Percentiles rank a stretch among this genome's conserved stretches.
These are phyloP conservation scores for Thalassophryne amazonica DNA, from an alignment of 2,797 vertebrate species.

Conservation along the genomic window DNA sequence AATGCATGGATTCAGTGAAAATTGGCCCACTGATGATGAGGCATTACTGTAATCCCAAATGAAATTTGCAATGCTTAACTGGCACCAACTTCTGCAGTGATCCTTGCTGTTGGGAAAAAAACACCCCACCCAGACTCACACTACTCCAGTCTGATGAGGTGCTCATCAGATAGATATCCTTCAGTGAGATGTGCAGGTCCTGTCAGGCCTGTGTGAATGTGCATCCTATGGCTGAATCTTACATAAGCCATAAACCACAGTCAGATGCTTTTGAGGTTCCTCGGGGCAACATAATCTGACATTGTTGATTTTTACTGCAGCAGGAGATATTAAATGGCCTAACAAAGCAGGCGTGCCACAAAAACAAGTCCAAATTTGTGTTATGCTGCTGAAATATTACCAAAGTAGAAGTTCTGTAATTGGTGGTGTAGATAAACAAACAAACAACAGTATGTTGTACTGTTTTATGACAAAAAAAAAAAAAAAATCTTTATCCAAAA, in stretches of 20 bases:
- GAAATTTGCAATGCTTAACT: not conserved
- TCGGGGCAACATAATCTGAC: not conserved
- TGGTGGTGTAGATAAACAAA: not conserved
- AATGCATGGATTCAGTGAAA: no score
- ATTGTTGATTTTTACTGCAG: constrained; percentile 8
- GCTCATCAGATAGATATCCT: constrained; percentile 30
- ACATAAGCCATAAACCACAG: constrained; percentile 36
- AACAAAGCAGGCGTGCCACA: not conserved
- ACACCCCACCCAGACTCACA: not conserved
- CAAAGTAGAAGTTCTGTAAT: not conserved
- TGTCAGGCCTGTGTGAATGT: constrained; percentile 17
- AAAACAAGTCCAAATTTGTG: not conserved
- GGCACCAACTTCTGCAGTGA: not conserved
- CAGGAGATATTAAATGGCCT: no score
- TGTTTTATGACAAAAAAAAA: no score
- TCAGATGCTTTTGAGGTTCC: not conserved
- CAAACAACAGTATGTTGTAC: no score
- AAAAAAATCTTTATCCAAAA: no score
- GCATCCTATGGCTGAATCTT: constrained; percentile 18
- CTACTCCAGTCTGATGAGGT: constrained; percentile 36
- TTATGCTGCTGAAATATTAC: not conserved
- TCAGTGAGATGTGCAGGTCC: constrained; percentile 20
- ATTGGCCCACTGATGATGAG: not conserved
- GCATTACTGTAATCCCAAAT: not conserved
- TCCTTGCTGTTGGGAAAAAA: not conserved